These are phyloP conservation scores for Trichacis sp. DNA, from an alignment of 2,888 invertebrate genomes.

Conservation along the genomic window DNA sequence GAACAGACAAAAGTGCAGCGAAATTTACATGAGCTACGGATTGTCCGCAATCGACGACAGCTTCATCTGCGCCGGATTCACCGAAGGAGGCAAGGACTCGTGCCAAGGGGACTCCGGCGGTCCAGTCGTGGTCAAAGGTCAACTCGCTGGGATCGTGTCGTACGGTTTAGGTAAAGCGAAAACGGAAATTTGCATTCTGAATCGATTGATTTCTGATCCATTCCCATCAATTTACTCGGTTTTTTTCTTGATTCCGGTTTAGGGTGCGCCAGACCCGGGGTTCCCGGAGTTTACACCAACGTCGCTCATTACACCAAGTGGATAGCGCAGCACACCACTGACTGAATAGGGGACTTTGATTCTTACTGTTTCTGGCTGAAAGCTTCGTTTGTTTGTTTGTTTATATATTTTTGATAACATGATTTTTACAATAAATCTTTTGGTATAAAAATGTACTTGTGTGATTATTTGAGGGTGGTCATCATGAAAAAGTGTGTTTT, in stretches of 20 bases:
- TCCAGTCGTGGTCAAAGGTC: conserved; percentile 1
- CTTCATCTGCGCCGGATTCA: conserved; percentile 66
- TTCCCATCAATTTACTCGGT: no score
- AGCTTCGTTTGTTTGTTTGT: no score
- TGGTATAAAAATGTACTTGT: no score
- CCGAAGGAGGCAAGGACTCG: conserved; percentile 70
- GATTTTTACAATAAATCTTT: no score
- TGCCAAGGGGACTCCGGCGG: conserved; percentile 15
- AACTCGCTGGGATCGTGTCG: conserved; percentile 8
- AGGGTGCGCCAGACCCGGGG: conserved; percentile 2
- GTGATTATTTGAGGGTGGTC: no score
- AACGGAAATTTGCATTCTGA: no score
- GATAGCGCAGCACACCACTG: conserved; percentile 36
- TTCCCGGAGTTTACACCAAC: conserved; percentile 10
- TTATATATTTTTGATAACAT: no score
- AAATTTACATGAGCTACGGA: conserved; percentile 57
- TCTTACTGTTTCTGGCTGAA: no score
- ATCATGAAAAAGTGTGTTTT: no score
- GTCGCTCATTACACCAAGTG: conserved; percentile 69
- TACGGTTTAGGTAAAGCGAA: conserved; percentile 13
- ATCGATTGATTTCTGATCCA: no score
- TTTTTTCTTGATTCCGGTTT: no score
- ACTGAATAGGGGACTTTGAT: not conserved
- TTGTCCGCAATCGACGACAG: conserved; percentile 53
- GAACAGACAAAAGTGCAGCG: conserved; percentile 68